Base-by-base conservation (phyloP, 1,140 invertebrate genomes). In the Halictus rubicundus region DNA sequence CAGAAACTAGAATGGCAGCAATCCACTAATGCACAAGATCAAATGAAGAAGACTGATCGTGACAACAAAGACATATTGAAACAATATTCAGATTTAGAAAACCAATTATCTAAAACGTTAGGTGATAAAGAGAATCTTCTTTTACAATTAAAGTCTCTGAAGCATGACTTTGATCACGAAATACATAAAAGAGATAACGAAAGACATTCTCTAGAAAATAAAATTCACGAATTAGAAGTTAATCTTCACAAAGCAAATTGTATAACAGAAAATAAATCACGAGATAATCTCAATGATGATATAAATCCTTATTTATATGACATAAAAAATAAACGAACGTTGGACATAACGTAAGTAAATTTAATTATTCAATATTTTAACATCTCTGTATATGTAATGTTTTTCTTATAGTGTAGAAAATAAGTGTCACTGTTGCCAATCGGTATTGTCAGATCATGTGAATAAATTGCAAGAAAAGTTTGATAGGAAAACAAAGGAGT, bases 401-500 rank as follows among this genome's bases (percentile, higher is more conserved):
- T 46, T 32, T 7, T 68, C 57, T 73, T 75, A 61, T 12, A 87
- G 85, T 3, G n/a, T 75, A n/a, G 66, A 86, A 75, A 81, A 79
- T 54, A 76, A 81, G 37, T 65, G 65, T 42, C 71, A 73, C 1
- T 83, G 80, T 21, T 86, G 85, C 49, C 68, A 76, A 19, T 68
- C 64, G 12, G 42, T 78, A 16, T 73, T 86, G 54, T 70, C 65
- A 6, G 85, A 86, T 23, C 84, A 90, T 52, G 16, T 92, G n/a
- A 90, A 90, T 75, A 85, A 89, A 60, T 72, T 93, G 3, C 90
- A 92, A 82, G 86, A 92, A 61, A 89, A 91, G 63, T 92, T 84
- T 81, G 91, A 93, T 60, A 87, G 86, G 3, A 93, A 89, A 80
- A 90, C 90, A 7, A 89, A 87, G 76, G 91, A 93, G 76, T 88